A percentile compares a stretch with the other conserved stretches of the same genome.
phyloP scores from a whole-genome alignment of 2,888 invertebrate species.

The Syrista parreyssii region DNA sequence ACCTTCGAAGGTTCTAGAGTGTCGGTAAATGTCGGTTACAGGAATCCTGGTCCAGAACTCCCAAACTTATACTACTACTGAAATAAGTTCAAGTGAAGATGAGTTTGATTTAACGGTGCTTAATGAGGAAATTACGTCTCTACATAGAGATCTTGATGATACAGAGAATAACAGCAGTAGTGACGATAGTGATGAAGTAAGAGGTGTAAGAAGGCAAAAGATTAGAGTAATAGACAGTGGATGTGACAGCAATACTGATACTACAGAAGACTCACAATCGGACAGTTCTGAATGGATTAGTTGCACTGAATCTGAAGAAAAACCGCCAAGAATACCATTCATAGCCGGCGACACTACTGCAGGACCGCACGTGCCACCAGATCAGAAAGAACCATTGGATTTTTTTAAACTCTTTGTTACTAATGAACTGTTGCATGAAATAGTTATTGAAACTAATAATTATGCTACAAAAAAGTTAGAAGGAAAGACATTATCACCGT shows the following conservation, averaged over 20 bases:
- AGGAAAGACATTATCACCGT: conserved; percentile 7
- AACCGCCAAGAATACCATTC: conserved; percentile 2
- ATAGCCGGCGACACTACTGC: conserved; percentile 5
- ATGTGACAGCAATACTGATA: conserved; percentile 9
- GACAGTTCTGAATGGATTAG: conserved; percentile 27
- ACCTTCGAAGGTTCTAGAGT: no score
- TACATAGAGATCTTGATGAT: conserved; percentile 4
- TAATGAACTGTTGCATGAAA: conserved; percentile 9
- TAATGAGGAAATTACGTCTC: conserved; percentile 1
- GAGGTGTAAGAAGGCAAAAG: conserved; percentile 14
- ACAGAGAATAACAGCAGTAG: conserved; percentile 1
- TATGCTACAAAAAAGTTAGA: conserved; percentile 7
- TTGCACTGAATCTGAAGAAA: conserved; percentile 17
- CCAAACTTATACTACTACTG: no score
- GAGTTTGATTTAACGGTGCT: neutral
- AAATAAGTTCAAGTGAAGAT: neutral
- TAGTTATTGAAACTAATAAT: conserved; percentile 9
- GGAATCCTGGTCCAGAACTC: no score
- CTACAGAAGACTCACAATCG: conserved; percentile 13
- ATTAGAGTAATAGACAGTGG: conserved; percentile 7
- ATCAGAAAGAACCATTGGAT: conserved; percentile 16
- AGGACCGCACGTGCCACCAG: conserved; percentile 8
- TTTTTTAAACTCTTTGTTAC: conserved; percentile 12
- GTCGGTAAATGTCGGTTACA: no score
- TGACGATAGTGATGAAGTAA: conserved; percentile 9